Evolutionary conservation across 2,797 vertebrate genomes (phyloP).

Genomic region (Trichosurus vulpecula): DNA sequence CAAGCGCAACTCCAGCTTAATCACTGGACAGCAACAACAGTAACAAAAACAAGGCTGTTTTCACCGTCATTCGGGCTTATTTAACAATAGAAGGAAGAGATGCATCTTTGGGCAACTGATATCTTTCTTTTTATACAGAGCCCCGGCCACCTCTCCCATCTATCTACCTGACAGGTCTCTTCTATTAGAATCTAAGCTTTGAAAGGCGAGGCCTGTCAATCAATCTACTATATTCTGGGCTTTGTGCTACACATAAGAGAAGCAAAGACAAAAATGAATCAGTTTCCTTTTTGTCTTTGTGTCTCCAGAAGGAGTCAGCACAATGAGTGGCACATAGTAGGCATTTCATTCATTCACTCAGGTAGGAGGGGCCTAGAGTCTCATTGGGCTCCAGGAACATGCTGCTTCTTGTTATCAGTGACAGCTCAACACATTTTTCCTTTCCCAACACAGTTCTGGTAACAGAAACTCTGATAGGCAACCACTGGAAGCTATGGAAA

Average conservation of each 20-base stretch:
- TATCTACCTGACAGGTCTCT: not conserved
- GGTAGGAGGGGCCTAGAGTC: not conserved
- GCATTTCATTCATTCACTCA: not conserved
- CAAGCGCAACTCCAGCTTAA: not conserved
- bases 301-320: not conserved
- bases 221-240: not conserved
- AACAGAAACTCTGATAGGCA: not conserved
- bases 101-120: not conserved
- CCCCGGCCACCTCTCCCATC: not conserved
- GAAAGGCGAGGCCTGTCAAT: not conserved
- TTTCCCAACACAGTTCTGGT: not conserved
- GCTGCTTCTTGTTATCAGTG: not conserved
- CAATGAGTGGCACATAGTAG: not conserved
- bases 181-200: not conserved
- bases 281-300: not conserved
- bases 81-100: not conserved
- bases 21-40: not conserved
- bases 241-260: not conserved
- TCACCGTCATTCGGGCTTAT: not conserved
- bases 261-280: not conserved
- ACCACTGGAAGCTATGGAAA: not conserved
- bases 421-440: not conserved
- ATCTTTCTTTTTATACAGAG: not conserved
- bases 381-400: not conserved
- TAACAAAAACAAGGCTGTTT: not conserved